phyloP scores from a whole-genome alignment of 2,888 invertebrate species.

The Eupithecia insigniata region DNA sequence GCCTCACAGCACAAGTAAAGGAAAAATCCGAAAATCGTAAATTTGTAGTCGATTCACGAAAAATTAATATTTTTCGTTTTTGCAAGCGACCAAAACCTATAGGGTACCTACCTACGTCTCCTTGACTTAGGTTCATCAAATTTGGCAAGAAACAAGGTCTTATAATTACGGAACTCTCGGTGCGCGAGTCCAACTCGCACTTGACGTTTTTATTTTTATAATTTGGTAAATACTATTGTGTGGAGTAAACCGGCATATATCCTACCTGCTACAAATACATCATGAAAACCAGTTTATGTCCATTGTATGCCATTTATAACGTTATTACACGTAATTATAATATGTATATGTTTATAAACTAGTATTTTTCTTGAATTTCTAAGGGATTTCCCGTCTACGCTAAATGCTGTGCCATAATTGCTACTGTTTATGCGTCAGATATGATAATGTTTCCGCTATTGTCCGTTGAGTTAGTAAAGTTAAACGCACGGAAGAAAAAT shows the following conservation, averaged over 20 bases:
- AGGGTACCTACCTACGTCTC: too few species aligned
- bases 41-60: too few species aligned
- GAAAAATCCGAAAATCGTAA: too few species aligned
- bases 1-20: too few species aligned
- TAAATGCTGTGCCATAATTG: not conserved
- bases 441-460: not conserved
- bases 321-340: not conserved
- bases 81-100: too few species aligned
- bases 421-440: constrained; percentile 1
- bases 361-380: constrained; percentile 24
- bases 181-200: too few species aligned
- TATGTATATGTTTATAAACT: not conserved
- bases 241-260: not conserved
- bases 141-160: too few species aligned
- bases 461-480: not conserved
- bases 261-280: not conserved
- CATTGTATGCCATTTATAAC: not conserved
- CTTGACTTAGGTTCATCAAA: too few species aligned
- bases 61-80: too few species aligned
- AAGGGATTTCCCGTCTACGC: constrained; percentile 22
- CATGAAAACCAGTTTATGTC: not conserved
- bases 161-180: too few species aligned
- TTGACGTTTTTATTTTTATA: not conserved
- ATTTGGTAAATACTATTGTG: not conserved
- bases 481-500: not conserved